Percentiles rank a stretch among this genome's conserved stretches.
These are phyloP conservation scores for Mamestra configurata DNA, from an alignment of 1,140 invertebrate species.

Conservation along the genomic window DNA sequence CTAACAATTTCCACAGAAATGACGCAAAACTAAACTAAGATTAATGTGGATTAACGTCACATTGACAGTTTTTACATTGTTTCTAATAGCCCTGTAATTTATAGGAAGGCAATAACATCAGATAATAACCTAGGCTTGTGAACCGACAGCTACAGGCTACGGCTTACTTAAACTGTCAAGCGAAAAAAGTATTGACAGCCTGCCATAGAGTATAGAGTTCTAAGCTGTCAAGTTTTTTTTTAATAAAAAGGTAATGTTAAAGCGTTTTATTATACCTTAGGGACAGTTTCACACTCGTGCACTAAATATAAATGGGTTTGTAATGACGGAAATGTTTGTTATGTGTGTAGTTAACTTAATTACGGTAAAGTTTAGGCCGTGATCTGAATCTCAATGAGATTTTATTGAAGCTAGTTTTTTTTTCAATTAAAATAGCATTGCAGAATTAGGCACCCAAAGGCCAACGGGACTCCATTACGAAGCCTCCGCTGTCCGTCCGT, in stretches of 20 bases:
- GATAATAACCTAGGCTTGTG: slow-evolving; percentile 1
- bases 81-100: slow-evolving; percentile 3
- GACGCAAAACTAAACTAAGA: not conserved
- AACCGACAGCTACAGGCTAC: not conserved
- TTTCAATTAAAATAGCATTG: too few species aligned
- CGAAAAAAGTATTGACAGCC: slow-evolving; percentile 19
- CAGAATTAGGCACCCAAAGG: too few species aligned
- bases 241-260: slow-evolving; percentile 5
- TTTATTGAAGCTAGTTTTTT: too few species aligned
- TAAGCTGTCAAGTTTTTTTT: slow-evolving; percentile 29
- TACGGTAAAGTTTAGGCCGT: not conserved
- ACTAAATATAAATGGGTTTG: not conserved
- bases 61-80: not conserved
- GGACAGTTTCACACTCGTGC: not conserved
- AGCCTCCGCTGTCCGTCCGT: too few species aligned
- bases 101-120: slow-evolving; percentile 10
- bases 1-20: not conserved
- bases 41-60: slow-evolving; percentile 9
- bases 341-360: slow-evolving; percentile 3
- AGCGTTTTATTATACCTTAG: not conserved
- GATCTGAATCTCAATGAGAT: not conserved
- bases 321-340: not conserved
- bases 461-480: too few species aligned
- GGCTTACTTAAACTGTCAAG: slow-evolving; percentile 29
- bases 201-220: not conserved